Evolutionary conservation across 2,113 vertebrate species (phyloP).

Genomic region (Athene noctua): DNA sequence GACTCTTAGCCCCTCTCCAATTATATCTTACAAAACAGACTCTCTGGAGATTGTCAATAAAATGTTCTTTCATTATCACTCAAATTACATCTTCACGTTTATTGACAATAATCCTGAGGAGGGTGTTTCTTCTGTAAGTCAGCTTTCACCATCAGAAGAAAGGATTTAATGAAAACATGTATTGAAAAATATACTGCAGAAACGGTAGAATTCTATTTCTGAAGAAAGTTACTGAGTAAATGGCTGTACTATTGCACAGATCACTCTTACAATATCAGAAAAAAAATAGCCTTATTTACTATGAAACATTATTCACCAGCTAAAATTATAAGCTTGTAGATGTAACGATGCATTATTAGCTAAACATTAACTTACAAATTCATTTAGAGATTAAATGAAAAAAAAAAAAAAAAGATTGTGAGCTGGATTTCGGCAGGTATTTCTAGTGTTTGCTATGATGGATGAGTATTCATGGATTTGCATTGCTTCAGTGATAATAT

Average conservation of each 20-base stretch:
- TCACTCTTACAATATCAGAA: not conserved
- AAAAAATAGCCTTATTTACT: not conserved
- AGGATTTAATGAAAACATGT: not conserved
- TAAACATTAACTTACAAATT: not conserved
- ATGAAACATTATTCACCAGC: not conserved
- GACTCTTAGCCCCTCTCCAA: constrained; percentile 35
- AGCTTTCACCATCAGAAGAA: not conserved
- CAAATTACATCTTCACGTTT: constrained; percentile 40
- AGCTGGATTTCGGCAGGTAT: not conserved
- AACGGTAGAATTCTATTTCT: not conserved
- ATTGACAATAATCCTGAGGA: constrained; percentile 29
- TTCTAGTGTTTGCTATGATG: not conserved
- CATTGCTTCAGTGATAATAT: not conserved
- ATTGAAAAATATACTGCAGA: not conserved
- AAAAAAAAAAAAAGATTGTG: not conserved
- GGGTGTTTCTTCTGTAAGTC: not conserved
- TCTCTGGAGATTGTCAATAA: constrained; percentile 54
- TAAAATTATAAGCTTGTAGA: not conserved
- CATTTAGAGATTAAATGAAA: not conserved
- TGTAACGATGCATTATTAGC: not conserved
- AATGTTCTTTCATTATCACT: constrained; percentile 66
- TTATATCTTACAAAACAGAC: constrained; percentile 33
- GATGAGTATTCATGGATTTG: not conserved
- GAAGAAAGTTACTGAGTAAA: not conserved
- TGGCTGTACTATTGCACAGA: not conserved